These are phyloP conservation scores for Apis cerana DNA, from an alignment of 1,140 invertebrate genomes.

Conservation along the genomic window DNA sequence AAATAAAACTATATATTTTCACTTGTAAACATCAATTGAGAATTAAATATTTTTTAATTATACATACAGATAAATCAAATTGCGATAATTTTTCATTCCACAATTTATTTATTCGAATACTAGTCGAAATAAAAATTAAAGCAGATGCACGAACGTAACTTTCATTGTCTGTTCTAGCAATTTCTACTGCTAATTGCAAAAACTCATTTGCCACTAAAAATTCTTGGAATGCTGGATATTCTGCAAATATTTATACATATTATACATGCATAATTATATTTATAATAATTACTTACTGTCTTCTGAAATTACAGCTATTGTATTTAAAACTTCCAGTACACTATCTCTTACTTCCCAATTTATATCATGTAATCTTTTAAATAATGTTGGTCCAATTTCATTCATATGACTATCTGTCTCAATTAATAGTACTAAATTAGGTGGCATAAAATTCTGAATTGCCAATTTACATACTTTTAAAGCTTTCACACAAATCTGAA, in stretches of 20 bases:
- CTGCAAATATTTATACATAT: conserved; percentile 74
- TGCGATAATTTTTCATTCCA: conserved; percentile 85
- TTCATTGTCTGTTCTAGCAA: conserved; percentile 85
- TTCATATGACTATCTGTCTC: conserved; percentile 85
- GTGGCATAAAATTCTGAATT: conserved; percentile 88
- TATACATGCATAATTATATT: neutral
- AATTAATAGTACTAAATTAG: conserved; percentile 87
- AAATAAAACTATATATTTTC: conserved; percentile 68
- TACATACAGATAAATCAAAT: conserved; percentile 84
- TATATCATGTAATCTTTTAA: conserved; percentile 86
- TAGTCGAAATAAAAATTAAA: conserved; percentile 85
- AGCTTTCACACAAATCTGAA: conserved; percentile 85
- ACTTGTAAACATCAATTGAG: neutral
- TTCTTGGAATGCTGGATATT: conserved; percentile 89
- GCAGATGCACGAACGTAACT: conserved; percentile 88
- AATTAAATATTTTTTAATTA: conserved; percentile 7
- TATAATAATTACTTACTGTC: conserved; percentile 82
- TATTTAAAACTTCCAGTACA: conserved; percentile 86
- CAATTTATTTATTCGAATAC: conserved; percentile 84
- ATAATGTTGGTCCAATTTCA: conserved; percentile 85
- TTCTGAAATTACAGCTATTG: conserved; percentile 86
- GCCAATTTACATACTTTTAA: conserved; percentile 86
- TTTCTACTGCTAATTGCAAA: conserved; percentile 84
- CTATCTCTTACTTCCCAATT: conserved; percentile 90
- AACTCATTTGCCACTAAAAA: conserved; percentile 86